A percentile compares a stretch with the other conserved stretches of the same genome.
Conservation (phyloP, 2,113 vertebrate species). For the Alethe diademata region DNA sequence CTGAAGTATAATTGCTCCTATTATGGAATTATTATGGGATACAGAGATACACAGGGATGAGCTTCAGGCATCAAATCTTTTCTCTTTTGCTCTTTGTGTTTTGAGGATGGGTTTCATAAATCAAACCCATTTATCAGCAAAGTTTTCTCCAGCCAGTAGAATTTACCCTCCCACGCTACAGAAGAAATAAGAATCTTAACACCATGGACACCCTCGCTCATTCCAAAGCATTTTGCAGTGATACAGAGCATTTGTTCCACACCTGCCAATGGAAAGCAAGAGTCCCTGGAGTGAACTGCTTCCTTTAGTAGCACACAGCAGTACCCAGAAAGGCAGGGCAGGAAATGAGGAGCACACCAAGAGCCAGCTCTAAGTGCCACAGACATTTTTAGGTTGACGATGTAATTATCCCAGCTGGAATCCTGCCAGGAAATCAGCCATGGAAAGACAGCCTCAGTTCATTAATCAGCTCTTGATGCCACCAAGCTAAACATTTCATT, state of each 20-base stretch:
- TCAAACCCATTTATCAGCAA: neutral
- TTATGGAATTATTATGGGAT: neutral
- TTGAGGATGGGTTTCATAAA: neutral
- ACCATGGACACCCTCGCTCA: neutral
- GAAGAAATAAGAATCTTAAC: neutral
- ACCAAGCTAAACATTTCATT: neutral
- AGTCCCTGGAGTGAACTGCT: neutral
- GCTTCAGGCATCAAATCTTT: neutral
- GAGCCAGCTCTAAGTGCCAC: neutral
- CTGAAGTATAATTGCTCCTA: neutral
- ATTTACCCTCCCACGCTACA: neutral
- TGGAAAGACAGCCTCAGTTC: conserved; percentile 16
- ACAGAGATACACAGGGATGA: neutral
- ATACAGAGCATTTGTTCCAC: neutral
- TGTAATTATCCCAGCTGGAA: conserved; percentile 36
- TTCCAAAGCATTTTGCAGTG: neutral
- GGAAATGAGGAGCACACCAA: neutral
- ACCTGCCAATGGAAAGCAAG: neutral
- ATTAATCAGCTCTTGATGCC: conserved; percentile 23
- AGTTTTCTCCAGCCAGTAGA: neutral
- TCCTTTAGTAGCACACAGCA: neutral
- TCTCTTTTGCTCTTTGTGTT: neutral
- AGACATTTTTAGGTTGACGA: neutral
- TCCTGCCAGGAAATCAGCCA: conserved; percentile 21
- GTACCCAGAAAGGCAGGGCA: neutral